Percentiles rank a stretch among this genome's conserved stretches.
phyloP scores from a whole-genome alignment of 2,888 invertebrate species.

The Platycheirus rosarum region DNA sequence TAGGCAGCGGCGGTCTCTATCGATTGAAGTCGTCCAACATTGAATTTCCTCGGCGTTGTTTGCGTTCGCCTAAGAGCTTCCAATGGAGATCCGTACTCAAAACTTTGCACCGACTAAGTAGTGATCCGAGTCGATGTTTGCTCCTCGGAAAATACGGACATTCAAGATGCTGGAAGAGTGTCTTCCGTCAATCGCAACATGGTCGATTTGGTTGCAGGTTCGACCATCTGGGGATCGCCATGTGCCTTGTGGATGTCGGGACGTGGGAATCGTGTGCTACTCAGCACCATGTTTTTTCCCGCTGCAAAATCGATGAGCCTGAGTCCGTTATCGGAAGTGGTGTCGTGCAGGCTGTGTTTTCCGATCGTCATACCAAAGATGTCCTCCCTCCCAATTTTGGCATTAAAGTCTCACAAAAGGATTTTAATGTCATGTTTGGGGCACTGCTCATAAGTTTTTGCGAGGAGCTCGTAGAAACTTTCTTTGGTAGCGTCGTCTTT shows the following conservation, averaged over 20 bases:
- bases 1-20: background rate
- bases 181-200: slow-evolving; percentile 16
- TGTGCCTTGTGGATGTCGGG: slow-evolving; percentile 46
- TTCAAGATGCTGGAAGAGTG: background rate
- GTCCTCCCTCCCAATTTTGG: background rate
- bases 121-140: too few species aligned
- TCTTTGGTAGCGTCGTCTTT: slow-evolving; percentile 44
- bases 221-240: slow-evolving; percentile 24
- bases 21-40: background rate
- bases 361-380: slow-evolving; percentile 32
- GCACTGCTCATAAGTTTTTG: slow-evolving; percentile 32
- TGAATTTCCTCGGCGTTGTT: background rate
- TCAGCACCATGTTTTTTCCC: slow-evolving; percentile 40
- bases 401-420: slow-evolving; percentile 48
- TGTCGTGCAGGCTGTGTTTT: slow-evolving; percentile 35
- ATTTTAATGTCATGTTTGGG: slow-evolving; percentile 50
- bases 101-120: slow-evolving; percentile 2
- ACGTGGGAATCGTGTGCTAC: slow-evolving; percentile 50
- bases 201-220: slow-evolving; percentile 33
- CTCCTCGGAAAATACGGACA: background rate
- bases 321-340: slow-evolving; percentile 28
- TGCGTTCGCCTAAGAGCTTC: background rate
- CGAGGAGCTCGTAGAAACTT: slow-evolving; percentile 39
- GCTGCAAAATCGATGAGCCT: slow-evolving; percentile 47
- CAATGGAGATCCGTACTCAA: slow-evolving; percentile 2